Conservation (phyloP, 2,888 invertebrate species). For the Drosophila anomelani region DNA sequence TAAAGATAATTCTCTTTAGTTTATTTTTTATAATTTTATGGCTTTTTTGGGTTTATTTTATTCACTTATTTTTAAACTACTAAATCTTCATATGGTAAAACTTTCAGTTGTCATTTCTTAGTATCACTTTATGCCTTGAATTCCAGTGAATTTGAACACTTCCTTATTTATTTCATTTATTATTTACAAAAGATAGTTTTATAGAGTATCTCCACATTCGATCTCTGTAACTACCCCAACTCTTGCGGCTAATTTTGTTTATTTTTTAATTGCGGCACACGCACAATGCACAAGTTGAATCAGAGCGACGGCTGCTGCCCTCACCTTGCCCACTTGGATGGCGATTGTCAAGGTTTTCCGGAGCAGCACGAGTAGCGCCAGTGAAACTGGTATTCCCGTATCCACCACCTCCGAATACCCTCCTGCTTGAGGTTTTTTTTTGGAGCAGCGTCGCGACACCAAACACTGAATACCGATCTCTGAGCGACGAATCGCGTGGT, state of each 20-base stretch:
- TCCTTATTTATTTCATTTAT: background rate
- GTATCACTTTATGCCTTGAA: background rate
- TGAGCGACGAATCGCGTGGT: slow-evolving; percentile 47
- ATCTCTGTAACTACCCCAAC: background rate
- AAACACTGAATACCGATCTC: slow-evolving; percentile 25
- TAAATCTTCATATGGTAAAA: background rate
- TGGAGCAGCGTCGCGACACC: slow-evolving; percentile 21
- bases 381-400: slow-evolving; percentile 19
- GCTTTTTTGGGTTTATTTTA: background rate
- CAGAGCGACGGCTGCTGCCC: slow-evolving; percentile 19
- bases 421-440: slow-evolving; percentile 15
- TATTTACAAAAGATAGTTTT: no score
- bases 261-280: slow-evolving; percentile 42
- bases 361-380: background rate
- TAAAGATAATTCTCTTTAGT: background rate
- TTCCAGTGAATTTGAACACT: rapidly evolving
- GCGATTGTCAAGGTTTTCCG: slow-evolving; percentile 52
- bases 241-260: slow-evolving; percentile 16
- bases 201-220: slow-evolving; percentile 6
- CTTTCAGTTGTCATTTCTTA: background rate
- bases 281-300: slow-evolving; percentile 34
- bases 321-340: slow-evolving; percentile 44
- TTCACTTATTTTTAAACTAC: background rate
- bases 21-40: background rate
- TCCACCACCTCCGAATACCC: slow-evolving; percentile 3